Evolutionary conservation across 92 coral and sea anemone species (phyloP).

Genomic region (Hydrozoanthus gracilis): DNA sequence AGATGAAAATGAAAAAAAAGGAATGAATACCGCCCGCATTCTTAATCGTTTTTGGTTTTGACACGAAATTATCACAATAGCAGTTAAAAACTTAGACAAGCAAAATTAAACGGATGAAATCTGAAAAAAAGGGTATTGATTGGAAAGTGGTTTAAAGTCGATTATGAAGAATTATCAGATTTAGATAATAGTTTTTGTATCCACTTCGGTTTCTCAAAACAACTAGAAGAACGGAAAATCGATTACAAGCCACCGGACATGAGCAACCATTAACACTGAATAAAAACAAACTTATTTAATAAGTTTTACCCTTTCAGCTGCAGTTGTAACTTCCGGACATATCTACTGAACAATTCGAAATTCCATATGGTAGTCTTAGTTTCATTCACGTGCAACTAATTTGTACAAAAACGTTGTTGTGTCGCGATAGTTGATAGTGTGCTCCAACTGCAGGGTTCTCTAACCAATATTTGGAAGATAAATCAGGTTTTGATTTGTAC

Average conservation of each 20-base stretch:
- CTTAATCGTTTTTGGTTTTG: too few relatives aligned
- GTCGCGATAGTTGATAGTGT: not conserved
- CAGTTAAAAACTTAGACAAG: too few relatives aligned
- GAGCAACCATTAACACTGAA: constrained; percentile 27
- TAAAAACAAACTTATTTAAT: constrained; percentile 18
- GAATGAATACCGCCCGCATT: too few relatives aligned
- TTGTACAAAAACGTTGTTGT: not conserved
- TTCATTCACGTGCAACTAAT: not conserved
- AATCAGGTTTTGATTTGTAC: not conserved
- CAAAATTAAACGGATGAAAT: too few relatives aligned
- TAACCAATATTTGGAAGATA: not conserved
- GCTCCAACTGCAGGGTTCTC: not conserved
- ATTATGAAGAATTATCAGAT: not conserved
- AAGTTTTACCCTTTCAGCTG: constrained; percentile 29
- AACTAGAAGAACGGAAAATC: constrained; percentile 5
- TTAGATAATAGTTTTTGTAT: not conserved
- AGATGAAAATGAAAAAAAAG: too few relatives aligned
- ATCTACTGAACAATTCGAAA: constrained; percentile 1
- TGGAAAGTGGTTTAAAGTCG: not conserved
- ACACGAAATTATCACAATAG: too few relatives aligned
- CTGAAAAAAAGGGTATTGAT: too few relatives aligned
- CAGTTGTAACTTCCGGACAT: constrained; percentile 43
- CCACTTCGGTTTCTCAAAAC: not conserved
- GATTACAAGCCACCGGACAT: not conserved
- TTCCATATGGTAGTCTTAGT: constrained; percentile 14